Evolutionary conservation across 1,140 invertebrate genomes (phyloP), one percentile per base, ranked within the genome.

Genomic region (Yoshiicerus persimilis): DNA sequence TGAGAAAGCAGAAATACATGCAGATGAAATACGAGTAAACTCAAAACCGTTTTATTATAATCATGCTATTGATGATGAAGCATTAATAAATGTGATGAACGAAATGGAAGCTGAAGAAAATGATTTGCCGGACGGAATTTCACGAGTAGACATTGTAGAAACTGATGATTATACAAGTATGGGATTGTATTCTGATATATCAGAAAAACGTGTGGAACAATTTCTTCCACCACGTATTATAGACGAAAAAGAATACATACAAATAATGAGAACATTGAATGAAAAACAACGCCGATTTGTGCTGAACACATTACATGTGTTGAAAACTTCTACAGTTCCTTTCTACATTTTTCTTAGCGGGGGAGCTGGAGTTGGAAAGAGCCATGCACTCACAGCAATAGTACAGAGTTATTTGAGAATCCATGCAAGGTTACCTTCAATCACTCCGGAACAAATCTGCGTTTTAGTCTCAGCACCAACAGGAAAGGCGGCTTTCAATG

Each of bases 361-460:
- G 5, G 80, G 86, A n/a, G 88, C 86, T 10, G 88, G 88, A 30
- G 87, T 87, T 11, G 88, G 88, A 25, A 89, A 89, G 47, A 86
- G 34, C 8, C 86, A 86, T 36, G 36, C 70, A 10, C 32, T 89
- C 39, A 66, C 32, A 16, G 86, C 86, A 4, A 85, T 89, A 10
- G 88, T 87, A 2, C 88, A 89, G 77, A 41, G 8, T 34, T 77
- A 38, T n/a, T 25, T 86, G 25, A 30, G 86, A 36, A 85, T 75
- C 4, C 70, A 77, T 8, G 25, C 34, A 77, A 77, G 4, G 25
- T 25, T 16, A 27, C 27, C 20, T 13, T 77, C n/a, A 23, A 70
- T 23, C 8, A 9, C 6, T 70, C n/a, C 9, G 64, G 64, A 70
- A 8, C n/a, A n/a, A n/a, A n/a, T n/a, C n/a, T n/a, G n/a, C n/a